These are phyloP conservation scores for Microctonus hyperodae DNA, from an alignment of 2,888 invertebrate genomes.

Conservation along the genomic window DNA sequence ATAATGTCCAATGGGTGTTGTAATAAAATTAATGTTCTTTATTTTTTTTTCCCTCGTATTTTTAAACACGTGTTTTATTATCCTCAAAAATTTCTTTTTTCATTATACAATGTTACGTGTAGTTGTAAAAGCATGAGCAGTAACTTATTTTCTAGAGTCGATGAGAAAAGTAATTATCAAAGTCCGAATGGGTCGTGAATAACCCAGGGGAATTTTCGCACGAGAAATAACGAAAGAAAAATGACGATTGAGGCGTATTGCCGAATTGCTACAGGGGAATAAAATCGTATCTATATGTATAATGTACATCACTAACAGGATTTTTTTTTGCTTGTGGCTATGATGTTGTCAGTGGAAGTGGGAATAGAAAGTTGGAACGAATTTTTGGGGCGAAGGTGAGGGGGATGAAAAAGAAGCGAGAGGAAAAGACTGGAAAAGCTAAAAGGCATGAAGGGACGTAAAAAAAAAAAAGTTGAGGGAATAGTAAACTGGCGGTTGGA, in stretches of 20 bases:
- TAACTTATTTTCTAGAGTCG: conserved; percentile 37
- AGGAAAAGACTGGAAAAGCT: conserved; percentile 21
- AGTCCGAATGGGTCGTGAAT: conserved; percentile 34
- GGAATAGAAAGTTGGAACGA: conserved; percentile 13
- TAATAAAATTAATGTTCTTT: conserved; percentile 1
- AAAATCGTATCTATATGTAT: neutral
- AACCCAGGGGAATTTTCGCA: conserved; percentile 34
- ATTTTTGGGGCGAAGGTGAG: neutral
- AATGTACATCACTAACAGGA: conserved; percentile 2
- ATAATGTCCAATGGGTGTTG: conserved; percentile 4
- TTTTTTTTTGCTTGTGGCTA: neutral
- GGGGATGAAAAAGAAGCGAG: conserved; percentile 33
- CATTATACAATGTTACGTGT: neutral
- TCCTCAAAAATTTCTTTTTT: neutral
- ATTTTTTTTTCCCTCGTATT: neutral
- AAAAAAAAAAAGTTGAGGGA: conserved; percentile 45
- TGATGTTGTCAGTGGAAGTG: neutral
- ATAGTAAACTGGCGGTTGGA: conserved; percentile 48
- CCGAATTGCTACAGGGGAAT: conserved; percentile 13
- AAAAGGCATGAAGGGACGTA: conserved; percentile 29
- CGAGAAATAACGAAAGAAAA: conserved; percentile 27
- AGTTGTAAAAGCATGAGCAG: conserved; percentile 8
- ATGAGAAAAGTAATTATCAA: conserved; percentile 42
- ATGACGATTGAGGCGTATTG: conserved; percentile 19
- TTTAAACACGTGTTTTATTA: neutral